Evolutionary conservation across 2,888 invertebrate species (phyloP).

Genomic region (Cephus pulcher): DNA sequence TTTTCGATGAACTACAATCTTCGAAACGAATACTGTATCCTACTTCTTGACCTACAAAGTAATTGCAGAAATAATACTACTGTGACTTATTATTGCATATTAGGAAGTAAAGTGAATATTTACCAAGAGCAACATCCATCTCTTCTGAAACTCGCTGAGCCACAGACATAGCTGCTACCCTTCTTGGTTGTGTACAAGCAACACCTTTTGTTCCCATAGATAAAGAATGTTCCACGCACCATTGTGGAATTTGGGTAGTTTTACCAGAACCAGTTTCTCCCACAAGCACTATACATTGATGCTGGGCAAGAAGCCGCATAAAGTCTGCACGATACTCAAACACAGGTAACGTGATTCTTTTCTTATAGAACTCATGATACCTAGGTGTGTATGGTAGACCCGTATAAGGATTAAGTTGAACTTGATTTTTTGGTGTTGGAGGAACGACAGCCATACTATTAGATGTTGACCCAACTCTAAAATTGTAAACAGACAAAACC

Average conservation of each 20-base stretch:
- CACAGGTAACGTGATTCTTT: constrained; percentile 92
- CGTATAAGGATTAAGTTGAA: constrained; percentile 80
- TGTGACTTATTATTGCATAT: not conserved
- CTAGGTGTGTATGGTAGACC: constrained; percentile 87
- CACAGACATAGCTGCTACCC: constrained; percentile 99
- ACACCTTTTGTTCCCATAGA: constrained; percentile 81
- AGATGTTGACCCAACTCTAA: constrained; percentile 46
- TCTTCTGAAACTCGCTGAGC: constrained; percentile 99
- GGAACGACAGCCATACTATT: constrained; percentile 65
- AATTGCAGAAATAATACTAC: not conserved
- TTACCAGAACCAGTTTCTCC: constrained; percentile 99
- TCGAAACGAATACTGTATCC: constrained; percentile 99
- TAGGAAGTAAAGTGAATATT: not conserved
- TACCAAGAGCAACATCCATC: constrained; percentile 94
- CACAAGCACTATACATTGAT: constrained; percentile 96
- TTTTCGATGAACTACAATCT: constrained; percentile 95
- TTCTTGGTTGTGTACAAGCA: constrained; percentile 95
- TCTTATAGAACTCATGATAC: constrained; percentile 89
- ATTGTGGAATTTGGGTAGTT: constrained; percentile 99
- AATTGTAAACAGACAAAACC: constrained; percentile 10
- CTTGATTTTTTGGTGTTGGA: constrained; percentile 68
- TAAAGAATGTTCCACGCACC: constrained; percentile 85
- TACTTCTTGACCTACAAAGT: constrained; percentile 79
- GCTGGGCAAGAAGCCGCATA: constrained; percentile 90
- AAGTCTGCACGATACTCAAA: constrained; percentile 98